Base-by-base conservation (phyloP, 2,113 vertebrate species). In the Ploceus nigricollis region DNA sequence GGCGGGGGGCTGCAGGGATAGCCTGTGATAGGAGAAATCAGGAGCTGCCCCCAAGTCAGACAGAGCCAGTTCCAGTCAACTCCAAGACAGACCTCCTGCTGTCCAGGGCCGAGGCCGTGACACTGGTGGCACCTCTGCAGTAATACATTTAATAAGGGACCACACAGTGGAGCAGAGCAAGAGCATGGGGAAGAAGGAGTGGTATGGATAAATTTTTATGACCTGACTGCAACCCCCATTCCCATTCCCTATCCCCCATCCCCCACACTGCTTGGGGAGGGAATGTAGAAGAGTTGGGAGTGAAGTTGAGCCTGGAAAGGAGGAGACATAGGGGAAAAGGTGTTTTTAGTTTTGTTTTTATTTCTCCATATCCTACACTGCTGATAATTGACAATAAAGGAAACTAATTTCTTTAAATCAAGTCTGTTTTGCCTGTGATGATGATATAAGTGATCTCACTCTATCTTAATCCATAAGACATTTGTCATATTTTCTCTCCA, bases 11-110 rank as follows among this genome's bases (percentile, higher is more conserved):
- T 63, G 20, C 24, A 53, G n/a, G 12, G 9, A 6, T 75, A 19
- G 5, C 8, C 40, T 79, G 12, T 51, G 19, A 37, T 13, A 47
- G 19, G 20, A n/a, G 19, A 54, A 40, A 42, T 16, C 16, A 40
- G 65, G 28, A 69, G 21, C 19, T 70, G 10, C 7, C 6, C 9
- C 31, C 10, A 17, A 6, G 6, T 39, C n/a, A 47, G 31, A 47
- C 1, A 37, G 13, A 76, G 33, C 4, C n/a, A 61, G 30, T 56
- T 31, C 27, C 33, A 40, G n/a, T 5, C 1, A 2, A 0, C 10
- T 47, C 9, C 12, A 14, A 48, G 22, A 16, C 2, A 7, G 10
- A 60, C 16, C 6, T 3, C 2, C 48, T 1, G 0, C 39, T 40
- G 31, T 15, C 22, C 72, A 54, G 54, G 9, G 9, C 19, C 12